Evolutionary conservation across 1,140 invertebrate species (phyloP).

Genomic region (Anthonomus grandis): DNA sequence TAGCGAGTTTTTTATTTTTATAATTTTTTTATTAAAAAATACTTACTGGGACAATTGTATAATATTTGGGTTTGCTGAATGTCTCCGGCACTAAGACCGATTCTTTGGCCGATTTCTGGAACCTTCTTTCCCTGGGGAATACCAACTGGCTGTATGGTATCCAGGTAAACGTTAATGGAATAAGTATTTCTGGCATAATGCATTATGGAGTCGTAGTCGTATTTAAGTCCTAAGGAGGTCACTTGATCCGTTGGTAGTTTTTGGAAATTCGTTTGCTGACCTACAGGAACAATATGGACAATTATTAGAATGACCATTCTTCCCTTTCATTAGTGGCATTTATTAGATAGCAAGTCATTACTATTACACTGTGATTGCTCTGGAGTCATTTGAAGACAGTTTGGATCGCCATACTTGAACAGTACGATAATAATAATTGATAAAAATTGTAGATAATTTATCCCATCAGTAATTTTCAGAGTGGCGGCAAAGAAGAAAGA

Average conservation of each 20-base stretch:
- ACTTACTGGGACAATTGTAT: constrained; percentile 89
- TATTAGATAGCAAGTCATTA: too few species aligned
- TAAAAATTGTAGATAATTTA: too few species aligned
- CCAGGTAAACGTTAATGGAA: constrained; percentile 89
- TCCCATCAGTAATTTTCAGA: too few species aligned
- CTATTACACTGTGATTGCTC: too few species aligned
- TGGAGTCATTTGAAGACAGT: too few species aligned
- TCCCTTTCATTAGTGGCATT: too few species aligned
- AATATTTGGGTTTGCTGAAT: constrained; percentile 94
- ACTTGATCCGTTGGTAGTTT: constrained; percentile 93
- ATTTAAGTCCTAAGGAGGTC: constrained; percentile 89
- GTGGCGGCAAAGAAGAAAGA: too few species aligned
- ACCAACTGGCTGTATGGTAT: constrained; percentile 90
- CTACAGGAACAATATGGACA: constrained; percentile 56
- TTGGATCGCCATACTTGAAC: too few species aligned
- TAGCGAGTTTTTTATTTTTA: too few species aligned
- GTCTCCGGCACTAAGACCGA: constrained; percentile 86
- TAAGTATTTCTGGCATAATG: constrained; percentile 98
- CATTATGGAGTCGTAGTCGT: constrained; percentile 98
- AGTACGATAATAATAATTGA: too few species aligned
- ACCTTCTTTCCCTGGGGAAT: constrained; percentile 67
- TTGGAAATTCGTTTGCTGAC: constrained; percentile 98
- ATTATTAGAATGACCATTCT: too few species aligned
- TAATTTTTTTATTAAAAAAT: not conserved
- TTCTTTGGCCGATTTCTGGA: constrained; percentile 91